Evolutionary conservation across 2,888 invertebrate species (phyloP).

Genomic region (Tiliacea aurago): DNA sequence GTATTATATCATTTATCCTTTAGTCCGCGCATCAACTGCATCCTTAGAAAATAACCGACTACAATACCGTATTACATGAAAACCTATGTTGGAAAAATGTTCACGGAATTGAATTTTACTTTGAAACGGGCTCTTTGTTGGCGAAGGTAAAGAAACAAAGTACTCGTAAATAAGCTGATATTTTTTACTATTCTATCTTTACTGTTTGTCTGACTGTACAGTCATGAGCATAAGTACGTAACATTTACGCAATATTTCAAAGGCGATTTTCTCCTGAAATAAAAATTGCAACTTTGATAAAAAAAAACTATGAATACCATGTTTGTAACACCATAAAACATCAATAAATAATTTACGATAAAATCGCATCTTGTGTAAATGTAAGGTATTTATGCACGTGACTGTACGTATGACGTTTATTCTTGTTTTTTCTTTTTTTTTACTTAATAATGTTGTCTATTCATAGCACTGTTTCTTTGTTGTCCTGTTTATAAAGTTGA

Average conservation of each 20-base stretch:
- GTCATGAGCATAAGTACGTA: neutral
- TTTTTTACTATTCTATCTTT: conserved; percentile 66
- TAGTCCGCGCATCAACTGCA: conserved; percentile 68
- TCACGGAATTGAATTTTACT: conserved; percentile 74
- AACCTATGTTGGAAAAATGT: conserved; percentile 70
- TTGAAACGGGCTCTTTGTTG: conserved; percentile 74
- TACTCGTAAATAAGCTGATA: conserved; percentile 73
- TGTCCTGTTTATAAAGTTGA: neutral
- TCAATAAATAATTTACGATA: neutral
- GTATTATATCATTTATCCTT: conserved; percentile 56
- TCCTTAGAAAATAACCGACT: conserved; percentile 66
- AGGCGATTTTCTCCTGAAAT: neutral
- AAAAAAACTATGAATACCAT: neutral
- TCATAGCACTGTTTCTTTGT: conserved; percentile 40
- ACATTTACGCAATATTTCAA: neutral
- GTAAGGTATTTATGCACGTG: neutral
- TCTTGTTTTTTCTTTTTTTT: conserved; percentile 21
- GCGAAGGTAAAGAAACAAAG: conserved; percentile 70
- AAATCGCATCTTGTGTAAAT: neutral
- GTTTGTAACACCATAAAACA: neutral
- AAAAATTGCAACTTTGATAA: neutral
- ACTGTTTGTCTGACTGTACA: conserved; percentile 41
- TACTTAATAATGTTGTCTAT: conserved; percentile 52
- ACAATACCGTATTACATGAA: conserved; percentile 62
- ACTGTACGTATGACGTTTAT: conserved; percentile 42